Evolutionary conservation across 1,140 invertebrate species (phyloP), one percentile per base, ranked within the genome.

Genomic region (Leptinotarsa defecta): DNA sequence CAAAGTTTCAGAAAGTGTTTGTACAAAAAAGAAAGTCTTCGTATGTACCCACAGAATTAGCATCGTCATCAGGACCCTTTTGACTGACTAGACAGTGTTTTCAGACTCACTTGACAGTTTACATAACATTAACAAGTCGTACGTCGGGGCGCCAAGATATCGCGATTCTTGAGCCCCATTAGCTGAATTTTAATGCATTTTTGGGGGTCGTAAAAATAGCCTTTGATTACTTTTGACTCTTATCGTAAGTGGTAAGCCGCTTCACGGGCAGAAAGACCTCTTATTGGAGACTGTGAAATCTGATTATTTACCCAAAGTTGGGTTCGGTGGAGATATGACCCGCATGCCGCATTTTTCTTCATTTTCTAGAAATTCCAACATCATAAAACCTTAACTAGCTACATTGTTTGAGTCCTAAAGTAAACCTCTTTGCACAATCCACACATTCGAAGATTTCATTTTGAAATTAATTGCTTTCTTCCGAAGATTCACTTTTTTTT

Each of bases 61-160:
- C 34, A 43, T 43, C 34, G 34, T 43, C 34, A 43, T 43, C 8
- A 43, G 8, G 34, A 43, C 34, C 34, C 34, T 43, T 43, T 43
- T 43, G 34, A 43, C 34, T 43, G 34, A 43, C 34, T 43, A 43
- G 34, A 43, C 34, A 43, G 34, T 43, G 34, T 43, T 43, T 43
- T 43, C 34, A 43, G 34, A 43, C 34, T 43, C 34, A 57, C 52
- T 57, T 57, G 52, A 57, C 52, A 57, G 52, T 57, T 57, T 57
- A 57, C 52, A 57, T 57, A 57, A 57, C 52, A 57, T 57, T 57
- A 57, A 57, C 52, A 57, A 57, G 52, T 57, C 15, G 52, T 57
- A 57, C 15, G 15, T 15, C 52, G 13, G 52, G 52, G 52, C 52
- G 52, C 52, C 52, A 57, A 57, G 15, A 17, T 57, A 57, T 57